phyloP scores from a whole-genome alignment of 2,888 invertebrate genomes.

The Vannuccia rotundouncinata region DNA sequence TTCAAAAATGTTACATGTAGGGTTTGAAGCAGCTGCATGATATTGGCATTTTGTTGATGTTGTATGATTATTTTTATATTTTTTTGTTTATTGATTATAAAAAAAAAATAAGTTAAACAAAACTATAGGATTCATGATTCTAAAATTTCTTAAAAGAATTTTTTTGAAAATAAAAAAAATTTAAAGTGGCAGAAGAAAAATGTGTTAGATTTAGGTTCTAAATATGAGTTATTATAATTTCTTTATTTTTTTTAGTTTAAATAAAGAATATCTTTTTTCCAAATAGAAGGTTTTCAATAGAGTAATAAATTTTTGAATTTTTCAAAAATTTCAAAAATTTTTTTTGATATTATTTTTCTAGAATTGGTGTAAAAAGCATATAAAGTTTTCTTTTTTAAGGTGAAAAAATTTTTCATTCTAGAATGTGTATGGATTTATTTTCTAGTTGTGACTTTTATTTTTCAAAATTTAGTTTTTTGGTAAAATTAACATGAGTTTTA shows the following conservation, averaged over 20 bases:
- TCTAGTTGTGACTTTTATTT: conserved; percentile 4
- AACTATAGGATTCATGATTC: not conserved
- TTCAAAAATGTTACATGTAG: conserved; percentile 62
- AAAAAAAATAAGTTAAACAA: too few species aligned
- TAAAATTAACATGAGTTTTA: not conserved
- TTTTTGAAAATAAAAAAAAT: not conserved
- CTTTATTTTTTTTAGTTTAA: too few species aligned
- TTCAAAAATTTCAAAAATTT: too few species aligned
- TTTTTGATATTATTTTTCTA: too few species aligned
- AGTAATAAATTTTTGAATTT: too few species aligned
- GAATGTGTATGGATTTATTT: conserved; percentile 6
- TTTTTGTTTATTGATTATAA: conserved; percentile 67
- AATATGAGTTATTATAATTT: too few species aligned
- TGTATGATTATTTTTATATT: conserved; percentile 63
- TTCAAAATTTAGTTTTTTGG: not conserved
- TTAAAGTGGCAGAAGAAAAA: not conserved
- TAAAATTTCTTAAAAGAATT: not conserved
- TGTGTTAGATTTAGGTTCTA: not conserved
- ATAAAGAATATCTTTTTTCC: too few species aligned
- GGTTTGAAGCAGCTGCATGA: conserved; percentile 65
- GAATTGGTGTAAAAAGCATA: too few species aligned
- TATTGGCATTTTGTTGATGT: conserved; percentile 68
- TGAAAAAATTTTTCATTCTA: not conserved
- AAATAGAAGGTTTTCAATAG: too few species aligned
- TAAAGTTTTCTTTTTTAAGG: too few species aligned